Evolutionary conservation across 2,113 vertebrate species (phyloP).

Genomic region (Aptenodytes forsteri): DNA sequence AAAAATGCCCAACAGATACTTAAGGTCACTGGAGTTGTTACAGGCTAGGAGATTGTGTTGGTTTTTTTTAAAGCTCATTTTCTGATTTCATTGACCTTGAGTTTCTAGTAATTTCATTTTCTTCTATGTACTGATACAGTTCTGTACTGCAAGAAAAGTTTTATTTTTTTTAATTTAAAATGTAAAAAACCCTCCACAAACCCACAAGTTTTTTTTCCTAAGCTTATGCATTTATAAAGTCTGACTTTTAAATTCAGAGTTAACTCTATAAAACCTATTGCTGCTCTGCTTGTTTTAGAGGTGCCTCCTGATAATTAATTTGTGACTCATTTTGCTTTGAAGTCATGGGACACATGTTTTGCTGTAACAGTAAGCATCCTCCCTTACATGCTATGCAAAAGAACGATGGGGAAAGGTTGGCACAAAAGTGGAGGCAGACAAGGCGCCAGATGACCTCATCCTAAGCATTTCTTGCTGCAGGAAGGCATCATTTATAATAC

Average conservation of each 20-base stretch:
- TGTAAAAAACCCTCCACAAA: background rate
- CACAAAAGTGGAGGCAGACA: background rate
- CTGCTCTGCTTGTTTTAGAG: constrained; percentile 1
- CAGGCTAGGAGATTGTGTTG: background rate
- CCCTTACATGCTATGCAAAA: background rate
- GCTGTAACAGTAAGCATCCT: background rate
- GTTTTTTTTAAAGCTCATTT: background rate
- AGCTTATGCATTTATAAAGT: background rate
- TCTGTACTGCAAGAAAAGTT: background rate
- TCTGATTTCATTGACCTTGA: background rate
- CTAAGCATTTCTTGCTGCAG: background rate
- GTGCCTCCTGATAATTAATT: constrained; percentile 10
- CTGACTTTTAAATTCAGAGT: background rate
- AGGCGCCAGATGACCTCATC: background rate
- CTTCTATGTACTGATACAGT: background rate
- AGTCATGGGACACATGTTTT: background rate
- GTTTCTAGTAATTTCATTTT: background rate
- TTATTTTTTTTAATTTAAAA: background rate
- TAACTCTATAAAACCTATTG: background rate
- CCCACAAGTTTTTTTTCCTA: background rate
- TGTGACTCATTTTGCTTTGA: constrained; percentile 43
- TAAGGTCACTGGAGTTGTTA: background rate
- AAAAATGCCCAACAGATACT: background rate
- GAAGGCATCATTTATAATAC: background rate
- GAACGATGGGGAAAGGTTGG: background rate